Evolutionary conservation across 1,140 invertebrate species (phyloP).

Genomic region (Nebria ingens): DNA sequence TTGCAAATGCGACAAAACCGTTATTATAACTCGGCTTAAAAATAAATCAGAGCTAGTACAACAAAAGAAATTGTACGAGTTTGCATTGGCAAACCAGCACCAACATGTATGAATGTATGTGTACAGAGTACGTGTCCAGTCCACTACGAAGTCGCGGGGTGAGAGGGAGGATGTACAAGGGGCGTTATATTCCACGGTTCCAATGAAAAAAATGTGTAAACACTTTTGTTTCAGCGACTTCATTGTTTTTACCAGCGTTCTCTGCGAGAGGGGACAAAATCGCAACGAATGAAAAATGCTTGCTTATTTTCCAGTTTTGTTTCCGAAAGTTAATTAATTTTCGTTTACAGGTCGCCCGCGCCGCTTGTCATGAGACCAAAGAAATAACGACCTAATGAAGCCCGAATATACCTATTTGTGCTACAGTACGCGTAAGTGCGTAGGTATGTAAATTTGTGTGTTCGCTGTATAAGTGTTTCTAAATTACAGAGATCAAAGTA

Average conservation of each 20-base stretch:
- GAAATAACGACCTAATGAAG: neutral
- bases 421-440: neutral
- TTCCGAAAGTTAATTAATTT: conserved; percentile 7
- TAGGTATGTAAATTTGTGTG: neutral
- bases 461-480: neutral
- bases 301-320: conserved; percentile 3
- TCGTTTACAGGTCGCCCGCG: neutral
- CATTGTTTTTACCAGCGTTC: conserved; percentile 3
- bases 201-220: neutral
- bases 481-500: neutral
- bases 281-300: neutral
- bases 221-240: neutral
- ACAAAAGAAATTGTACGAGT: neutral
- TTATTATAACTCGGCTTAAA: neutral
- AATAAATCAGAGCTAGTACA: neutral
- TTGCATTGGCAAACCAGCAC: neutral
- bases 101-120: neutral
- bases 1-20: neutral
- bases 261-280: neutral
- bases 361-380: neutral
- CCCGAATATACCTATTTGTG: neutral
- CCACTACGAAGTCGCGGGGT: neutral
- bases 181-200: neutral
- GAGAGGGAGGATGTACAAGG: neutral
- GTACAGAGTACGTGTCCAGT: neutral